These are phyloP conservation scores for Camelus dromedarius DNA, from an alignment of 2,113 vertebrate genomes.

Conservation along the genomic window DNA sequence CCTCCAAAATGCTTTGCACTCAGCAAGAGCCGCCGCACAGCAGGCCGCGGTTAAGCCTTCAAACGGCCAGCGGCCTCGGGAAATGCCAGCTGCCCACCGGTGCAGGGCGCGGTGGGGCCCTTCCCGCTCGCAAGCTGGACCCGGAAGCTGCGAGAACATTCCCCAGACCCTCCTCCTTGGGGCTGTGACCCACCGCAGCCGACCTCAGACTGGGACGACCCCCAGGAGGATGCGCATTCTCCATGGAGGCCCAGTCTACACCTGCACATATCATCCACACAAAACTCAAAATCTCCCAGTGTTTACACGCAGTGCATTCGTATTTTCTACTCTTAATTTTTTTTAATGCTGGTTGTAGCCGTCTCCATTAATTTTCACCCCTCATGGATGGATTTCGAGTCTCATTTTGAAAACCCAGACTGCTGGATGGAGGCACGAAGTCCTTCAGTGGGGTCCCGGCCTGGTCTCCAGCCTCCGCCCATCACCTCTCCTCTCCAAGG, in stretches of 20 bases:
- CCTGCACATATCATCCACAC: fast-evolving
- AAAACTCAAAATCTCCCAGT: neutral
- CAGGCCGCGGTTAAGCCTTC: conserved; percentile 70
- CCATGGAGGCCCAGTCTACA: neutral
- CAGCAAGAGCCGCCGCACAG: conserved; percentile 58
- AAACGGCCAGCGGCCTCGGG: conserved; percentile 67
- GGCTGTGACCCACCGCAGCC: fast-evolving
- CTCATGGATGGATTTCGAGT: neutral
- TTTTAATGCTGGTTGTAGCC: neutral
- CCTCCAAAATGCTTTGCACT: conserved; percentile 69
- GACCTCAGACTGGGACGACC: fast-evolving
- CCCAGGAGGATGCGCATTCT: neutral
- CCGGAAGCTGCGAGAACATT: neutral
- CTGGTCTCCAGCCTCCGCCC: fast-evolving
- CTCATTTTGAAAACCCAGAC: neutral
- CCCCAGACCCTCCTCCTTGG: neutral
- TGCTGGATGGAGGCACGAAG: neutral
- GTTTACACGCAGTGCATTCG: fast-evolving
- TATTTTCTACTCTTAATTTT: neutral
- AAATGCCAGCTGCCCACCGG: conserved; percentile 76
- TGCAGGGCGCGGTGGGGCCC: neutral
- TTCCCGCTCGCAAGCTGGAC: neutral
- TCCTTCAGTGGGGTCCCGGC: neutral
- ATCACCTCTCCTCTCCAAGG: fast-evolving
- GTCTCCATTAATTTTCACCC: neutral